Evolutionary conservation across 2,113 vertebrate species (phyloP).

Genomic region (Tiliqua scincoides): DNA sequence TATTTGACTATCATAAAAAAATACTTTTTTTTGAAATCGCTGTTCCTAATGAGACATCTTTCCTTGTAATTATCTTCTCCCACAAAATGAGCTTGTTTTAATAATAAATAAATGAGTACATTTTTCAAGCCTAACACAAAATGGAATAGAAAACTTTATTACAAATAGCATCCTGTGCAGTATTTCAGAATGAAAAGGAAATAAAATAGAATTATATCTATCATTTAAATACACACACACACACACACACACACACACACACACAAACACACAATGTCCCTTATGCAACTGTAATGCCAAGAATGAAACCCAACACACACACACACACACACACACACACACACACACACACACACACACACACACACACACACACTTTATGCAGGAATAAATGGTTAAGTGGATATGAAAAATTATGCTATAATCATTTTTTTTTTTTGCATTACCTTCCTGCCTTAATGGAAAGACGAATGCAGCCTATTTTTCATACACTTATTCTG

Average conservation of each 20-base stretch:
- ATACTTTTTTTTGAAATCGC: conserved; percentile 51
- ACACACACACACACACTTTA: too few relatives aligned
- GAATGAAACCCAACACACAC: conserved; percentile 9
- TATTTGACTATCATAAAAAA: conserved; percentile 46
- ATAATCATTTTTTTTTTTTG: background rate
- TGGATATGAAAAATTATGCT: background rate
- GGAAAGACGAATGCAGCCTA: too few relatives aligned
- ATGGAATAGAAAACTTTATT: conserved; percentile 53
- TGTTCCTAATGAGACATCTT: conserved; percentile 41
- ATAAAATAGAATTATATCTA: conserved; percentile 55
- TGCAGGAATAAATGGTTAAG: background rate
- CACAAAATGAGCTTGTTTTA: conserved; percentile 55
- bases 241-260: background rate
- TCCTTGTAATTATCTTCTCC: conserved; percentile 61
- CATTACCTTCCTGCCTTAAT: too few relatives aligned
- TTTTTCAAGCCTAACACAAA: conserved; percentile 62
- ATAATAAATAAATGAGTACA: conserved; percentile 61
- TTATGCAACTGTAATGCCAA: conserved; percentile 16
- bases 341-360: background rate
- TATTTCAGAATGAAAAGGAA: conserved; percentile 59
- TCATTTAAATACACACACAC: background rate
- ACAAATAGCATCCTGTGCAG: conserved; percentile 56
- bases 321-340: background rate
- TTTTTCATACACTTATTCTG: background rate
- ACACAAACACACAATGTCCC: too few relatives aligned